Percentiles rank a stretch among this genome's conserved stretches.
phyloP scores from a whole-genome alignment of 2,888 invertebrate species.

The Philereme vetulata region DNA sequence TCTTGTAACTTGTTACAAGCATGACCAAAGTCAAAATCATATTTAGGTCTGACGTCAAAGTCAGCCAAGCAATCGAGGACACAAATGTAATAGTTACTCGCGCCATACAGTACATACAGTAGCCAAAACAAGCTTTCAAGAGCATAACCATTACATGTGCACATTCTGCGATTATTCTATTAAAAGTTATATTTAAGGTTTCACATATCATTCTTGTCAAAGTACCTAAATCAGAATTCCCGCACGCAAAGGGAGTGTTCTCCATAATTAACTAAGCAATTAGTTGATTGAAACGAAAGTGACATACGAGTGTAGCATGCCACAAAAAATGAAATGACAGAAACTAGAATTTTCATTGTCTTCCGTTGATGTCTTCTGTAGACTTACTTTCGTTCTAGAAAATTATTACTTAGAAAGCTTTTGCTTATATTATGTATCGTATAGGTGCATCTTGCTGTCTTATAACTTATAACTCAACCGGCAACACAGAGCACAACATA shows the following conservation, averaged over 20 bases:
- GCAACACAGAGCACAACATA: neutral
- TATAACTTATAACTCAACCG: neutral
- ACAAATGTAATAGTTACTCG: no score
- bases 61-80: neutral
- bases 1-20: slow-evolving; percentile 34
- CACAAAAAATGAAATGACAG: slow-evolving; percentile 1
- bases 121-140: no score
- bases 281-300: slow-evolving; percentile 47
- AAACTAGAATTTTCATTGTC: neutral
- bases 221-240: slow-evolving; percentile 46
- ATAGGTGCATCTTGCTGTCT: no score
- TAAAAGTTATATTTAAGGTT: neutral
- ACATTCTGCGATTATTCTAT: no score
- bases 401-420: no score
- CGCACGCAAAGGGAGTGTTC: slow-evolving; percentile 62
- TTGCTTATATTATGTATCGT: no score
- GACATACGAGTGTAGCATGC: slow-evolving; percentile 5
- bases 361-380: neutral
- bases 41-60: slow-evolving; percentile 32
- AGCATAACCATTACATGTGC: neutral
- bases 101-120: no score
- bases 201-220: slow-evolving; percentile 12
- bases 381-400: no score
- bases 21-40: slow-evolving; percentile 39
- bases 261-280: slow-evolving; percentile 51